Evolutionary conservation across 2,113 vertebrate genomes (phyloP).

Genomic region (Oxyura jamaicensis): DNA sequence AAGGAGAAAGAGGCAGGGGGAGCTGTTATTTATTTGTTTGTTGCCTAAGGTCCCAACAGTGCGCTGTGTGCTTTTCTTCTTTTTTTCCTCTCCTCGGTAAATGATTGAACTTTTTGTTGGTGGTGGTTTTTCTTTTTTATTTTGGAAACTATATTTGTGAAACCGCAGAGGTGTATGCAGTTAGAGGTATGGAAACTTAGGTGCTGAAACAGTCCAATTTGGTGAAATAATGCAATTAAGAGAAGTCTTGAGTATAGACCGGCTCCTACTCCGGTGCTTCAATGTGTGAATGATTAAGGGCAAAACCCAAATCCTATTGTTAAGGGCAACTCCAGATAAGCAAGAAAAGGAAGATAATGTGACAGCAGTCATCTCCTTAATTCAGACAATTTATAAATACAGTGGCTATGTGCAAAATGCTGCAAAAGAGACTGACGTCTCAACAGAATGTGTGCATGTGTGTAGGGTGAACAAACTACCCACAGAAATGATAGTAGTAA

Average conservation of each 20-base stretch:
- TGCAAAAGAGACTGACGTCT: background rate
- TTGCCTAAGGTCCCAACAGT: background rate
- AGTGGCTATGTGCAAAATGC: background rate
- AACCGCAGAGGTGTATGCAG: background rate
- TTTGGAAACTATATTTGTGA: background rate
- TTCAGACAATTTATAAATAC: background rate
- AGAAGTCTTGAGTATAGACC: background rate
- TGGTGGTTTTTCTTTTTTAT: too few relatives aligned
- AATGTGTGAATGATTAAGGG: background rate
- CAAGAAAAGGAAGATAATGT: background rate
- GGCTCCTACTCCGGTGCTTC: background rate
- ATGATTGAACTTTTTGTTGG: background rate
- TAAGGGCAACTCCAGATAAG: background rate
- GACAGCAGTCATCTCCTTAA: background rate
- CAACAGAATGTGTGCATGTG: background rate
- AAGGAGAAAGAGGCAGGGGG: too few relatives aligned
- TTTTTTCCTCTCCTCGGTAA: background rate
- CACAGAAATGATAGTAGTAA: background rate
- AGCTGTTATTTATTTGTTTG: background rate
- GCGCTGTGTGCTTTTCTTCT: too few relatives aligned
- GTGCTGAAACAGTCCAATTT: accelerated
- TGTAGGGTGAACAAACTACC: background rate
- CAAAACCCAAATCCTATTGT: background rate
- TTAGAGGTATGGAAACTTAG: background rate
- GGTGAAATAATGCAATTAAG: background rate